phyloP scores from a whole-genome alignment of 2,888 invertebrate genomes.

The Harpalus rubripes region DNA sequence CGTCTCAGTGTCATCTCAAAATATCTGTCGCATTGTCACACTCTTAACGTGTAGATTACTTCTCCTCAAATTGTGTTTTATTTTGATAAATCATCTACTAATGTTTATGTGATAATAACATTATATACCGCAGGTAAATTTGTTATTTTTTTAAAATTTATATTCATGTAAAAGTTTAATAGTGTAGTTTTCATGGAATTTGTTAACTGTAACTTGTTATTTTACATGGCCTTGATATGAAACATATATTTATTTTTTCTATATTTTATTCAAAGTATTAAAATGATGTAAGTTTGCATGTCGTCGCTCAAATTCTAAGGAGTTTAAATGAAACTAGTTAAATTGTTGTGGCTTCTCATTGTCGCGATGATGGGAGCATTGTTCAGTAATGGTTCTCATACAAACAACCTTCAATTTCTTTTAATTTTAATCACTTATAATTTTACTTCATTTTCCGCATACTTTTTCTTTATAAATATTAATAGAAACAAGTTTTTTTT shows the following conservation, averaged over 20 bases:
- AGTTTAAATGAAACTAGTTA: conserved; percentile 51
- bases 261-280: conserved; percentile 18
- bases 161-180: neutral
- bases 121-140: conserved; percentile 33
- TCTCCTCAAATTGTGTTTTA: neutral
- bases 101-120: neutral
- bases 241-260: conserved; percentile 12
- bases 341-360: conserved; percentile 35
- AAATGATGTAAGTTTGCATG: conserved; percentile 9
- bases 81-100: neutral
- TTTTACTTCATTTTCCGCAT: neutral
- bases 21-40: conserved; percentile 15
- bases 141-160: neutral
- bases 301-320: conserved; percentile 10
- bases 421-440: neutral
- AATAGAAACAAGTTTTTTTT: neutral
- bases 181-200: conserved; percentile 2
- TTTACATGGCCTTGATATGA: conserved; percentile 30
- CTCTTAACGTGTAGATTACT: neutral
- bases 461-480: neutral
- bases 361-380: conserved; percentile 49
- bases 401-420: conserved; percentile 20
- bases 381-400: conserved; percentile 55
- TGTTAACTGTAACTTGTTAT: conserved; percentile 1
- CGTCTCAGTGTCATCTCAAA: conserved; percentile 38